phyloP scores from a whole-genome alignment of 1,140 invertebrate genomes.

The Antheraea mylitta region DNA sequence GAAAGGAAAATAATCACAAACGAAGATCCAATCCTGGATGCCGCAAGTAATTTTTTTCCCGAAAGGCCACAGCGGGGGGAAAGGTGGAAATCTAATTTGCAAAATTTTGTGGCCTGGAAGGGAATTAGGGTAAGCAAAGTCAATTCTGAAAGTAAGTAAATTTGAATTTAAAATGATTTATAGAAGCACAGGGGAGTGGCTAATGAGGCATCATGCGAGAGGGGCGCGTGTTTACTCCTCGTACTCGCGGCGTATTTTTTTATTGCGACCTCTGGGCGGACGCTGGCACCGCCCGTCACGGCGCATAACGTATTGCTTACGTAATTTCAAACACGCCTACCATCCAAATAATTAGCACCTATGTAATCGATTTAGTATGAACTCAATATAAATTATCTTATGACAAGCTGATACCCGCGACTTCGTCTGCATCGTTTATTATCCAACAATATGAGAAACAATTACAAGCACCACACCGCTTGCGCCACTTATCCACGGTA shows the following conservation, averaged over 20 bases:
- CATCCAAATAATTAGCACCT: conserved; percentile 23
- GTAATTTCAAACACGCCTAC: conserved; percentile 37
- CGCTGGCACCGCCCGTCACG: conserved; percentile 19
- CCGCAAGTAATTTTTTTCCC: conserved; percentile 55
- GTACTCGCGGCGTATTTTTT: conserved; percentile 43
- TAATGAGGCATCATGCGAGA: conserved; percentile 76
- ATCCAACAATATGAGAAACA: no score
- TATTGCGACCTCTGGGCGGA: conserved; percentile 54
- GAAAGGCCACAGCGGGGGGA: conserved; percentile 41
- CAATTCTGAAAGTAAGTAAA: conserved; percentile 76
- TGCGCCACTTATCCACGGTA: no score
- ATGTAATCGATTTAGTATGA: conserved; percentile 18
- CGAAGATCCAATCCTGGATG: conserved; percentile 43
- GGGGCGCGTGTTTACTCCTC: conserved; percentile 68
- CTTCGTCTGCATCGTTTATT: no score
- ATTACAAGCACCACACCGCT: no score
- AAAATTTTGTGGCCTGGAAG: conserved; percentile 64
- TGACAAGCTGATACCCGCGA: background rate
- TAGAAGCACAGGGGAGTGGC: conserved; percentile 72
- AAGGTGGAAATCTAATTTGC: conserved; percentile 72
- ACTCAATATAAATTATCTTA: background rate
- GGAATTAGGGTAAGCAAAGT: conserved; percentile 74
- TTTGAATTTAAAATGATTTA: conserved; percentile 79
- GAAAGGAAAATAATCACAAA: conserved; percentile 17
- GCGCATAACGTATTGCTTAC: conserved; percentile 32